Conservation (phyloP, 1,140 invertebrate genomes). For the Solenopsis invicta region DNA sequence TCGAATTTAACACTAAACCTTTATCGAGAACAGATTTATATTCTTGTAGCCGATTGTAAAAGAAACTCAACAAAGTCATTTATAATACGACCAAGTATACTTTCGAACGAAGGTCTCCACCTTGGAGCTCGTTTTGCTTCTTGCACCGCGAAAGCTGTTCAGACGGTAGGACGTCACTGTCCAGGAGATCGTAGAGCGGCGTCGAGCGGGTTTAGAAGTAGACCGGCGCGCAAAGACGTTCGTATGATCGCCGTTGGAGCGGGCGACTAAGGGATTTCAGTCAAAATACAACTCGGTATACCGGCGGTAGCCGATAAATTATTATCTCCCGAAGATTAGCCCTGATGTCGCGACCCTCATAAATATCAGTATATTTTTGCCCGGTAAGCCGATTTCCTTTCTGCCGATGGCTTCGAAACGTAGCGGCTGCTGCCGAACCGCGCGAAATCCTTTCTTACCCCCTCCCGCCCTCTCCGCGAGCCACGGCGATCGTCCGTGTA, state of each 20-base stretch:
- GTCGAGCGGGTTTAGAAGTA: slow-evolving; percentile 15
- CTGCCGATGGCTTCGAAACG: slow-evolving; percentile 84
- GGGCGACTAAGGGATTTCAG: slow-evolving; percentile 75
- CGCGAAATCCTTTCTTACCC: slow-evolving; percentile 80
- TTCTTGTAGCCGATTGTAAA: not conserved
- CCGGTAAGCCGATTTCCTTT: slow-evolving; percentile 86
- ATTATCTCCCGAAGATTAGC: slow-evolving; percentile 86
- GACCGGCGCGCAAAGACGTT: slow-evolving; percentile 65
- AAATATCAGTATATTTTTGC: slow-evolving; percentile 86
- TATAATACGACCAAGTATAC: not conserved
- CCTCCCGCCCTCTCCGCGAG: slow-evolving; percentile 53
- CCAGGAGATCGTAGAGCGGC: slow-evolving; percentile 10
- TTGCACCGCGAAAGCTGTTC: not conserved
- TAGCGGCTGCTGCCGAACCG: slow-evolving; percentile 83
- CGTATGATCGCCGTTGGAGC: slow-evolving; percentile 62
- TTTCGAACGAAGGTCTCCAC: not conserved
- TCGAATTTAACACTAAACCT: not conserved
- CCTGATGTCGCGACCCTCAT: slow-evolving; percentile 86
- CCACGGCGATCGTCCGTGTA: slow-evolving; percentile 47
- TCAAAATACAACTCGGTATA: slow-evolving; percentile 78
- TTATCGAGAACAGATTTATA: not conserved
- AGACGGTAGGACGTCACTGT: slow-evolving; percentile 11
- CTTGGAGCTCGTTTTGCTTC: not conserved
- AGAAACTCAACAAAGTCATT: not conserved
- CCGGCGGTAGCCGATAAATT: slow-evolving; percentile 84